Evolutionary conservation across 2,888 invertebrate species (phyloP).

Genomic region (Oscheius onirici): DNA sequence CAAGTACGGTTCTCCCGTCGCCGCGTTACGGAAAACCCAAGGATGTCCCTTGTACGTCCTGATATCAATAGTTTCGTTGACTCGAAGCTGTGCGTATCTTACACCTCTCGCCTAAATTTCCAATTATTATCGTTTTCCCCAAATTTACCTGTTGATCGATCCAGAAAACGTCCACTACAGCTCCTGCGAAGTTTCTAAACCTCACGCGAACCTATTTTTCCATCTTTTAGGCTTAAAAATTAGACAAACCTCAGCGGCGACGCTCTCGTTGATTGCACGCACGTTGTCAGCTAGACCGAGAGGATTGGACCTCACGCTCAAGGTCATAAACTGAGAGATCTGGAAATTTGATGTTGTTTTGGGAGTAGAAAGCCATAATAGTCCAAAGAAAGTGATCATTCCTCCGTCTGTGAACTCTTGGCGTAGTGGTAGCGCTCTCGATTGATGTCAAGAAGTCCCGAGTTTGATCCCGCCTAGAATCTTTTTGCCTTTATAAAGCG

Average conservation of each 20-base stretch:
- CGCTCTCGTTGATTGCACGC: neutral
- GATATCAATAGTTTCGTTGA: neutral
- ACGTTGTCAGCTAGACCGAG: constrained; percentile 11
- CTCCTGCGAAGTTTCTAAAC: neutral
- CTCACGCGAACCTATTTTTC: neutral
- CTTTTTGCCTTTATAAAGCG: too few relatives aligned
- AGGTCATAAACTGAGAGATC: neutral
- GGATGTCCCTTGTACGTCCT: constrained; percentile 7
- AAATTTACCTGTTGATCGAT: neutral
- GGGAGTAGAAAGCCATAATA: neutral
- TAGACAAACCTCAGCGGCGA: neutral
- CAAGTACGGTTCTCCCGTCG: neutral
- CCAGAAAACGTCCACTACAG: constrained; percentile 2
- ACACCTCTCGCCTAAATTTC: neutral
- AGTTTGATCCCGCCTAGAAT: neutral
- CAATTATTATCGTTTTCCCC: too few relatives aligned
- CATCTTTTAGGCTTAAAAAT: neutral
- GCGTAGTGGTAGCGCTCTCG: neutral
- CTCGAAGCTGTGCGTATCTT: neutral
- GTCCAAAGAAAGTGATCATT: neutral
- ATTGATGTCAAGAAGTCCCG: neutral
- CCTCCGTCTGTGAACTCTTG: neutral
- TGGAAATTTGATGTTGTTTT: neutral
- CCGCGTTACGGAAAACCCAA: constrained; percentile 1
- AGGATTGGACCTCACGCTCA: neutral